Base-by-base conservation (phyloP, 2,888 invertebrate genomes). In the Venusia cambrica region DNA sequence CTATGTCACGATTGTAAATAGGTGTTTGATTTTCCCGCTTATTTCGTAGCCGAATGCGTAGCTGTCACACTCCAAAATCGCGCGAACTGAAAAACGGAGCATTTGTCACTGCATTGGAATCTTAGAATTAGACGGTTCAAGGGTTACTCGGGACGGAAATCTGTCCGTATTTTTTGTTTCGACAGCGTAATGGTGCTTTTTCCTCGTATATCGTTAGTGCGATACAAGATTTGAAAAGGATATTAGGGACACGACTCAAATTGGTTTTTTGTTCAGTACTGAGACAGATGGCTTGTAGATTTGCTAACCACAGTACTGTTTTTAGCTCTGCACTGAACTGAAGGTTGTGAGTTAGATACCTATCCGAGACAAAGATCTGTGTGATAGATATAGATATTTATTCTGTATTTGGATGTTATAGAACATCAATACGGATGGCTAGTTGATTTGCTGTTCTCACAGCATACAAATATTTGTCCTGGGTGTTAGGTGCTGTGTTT, bases 21-120 rank as follows among this genome's bases (percentile, higher is more conserved):
- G n/a, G n/a, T n/a, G n/a, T n/a, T n/a, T n/a, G n/a, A n/a, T n/a
- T n/a, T n/a, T n/a, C n/a, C 28, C 42, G 38, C 46, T 9, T 13
- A 17, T 34, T 47, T 38, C 11, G 1, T 36, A 29, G 61, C 67
- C 56, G n/a, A n/a, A n/a, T n/a, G n/a, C 38, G 4, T 33, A 55
- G 35, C 41, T 48, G 63, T 62, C 57, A 57, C 47, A 37, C 43
- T 48, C 45, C 62, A 51, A 54, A 61, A 57, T 56, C 56, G 56
- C 51, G 63, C 57, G 55, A 56, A 57, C 62, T 60, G 64, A 77
- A 79, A 76, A 78, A 76, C 74, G 73, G 73, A 72, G 80, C 83
- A 83, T 83, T 81, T 83, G 80, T 83, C 83, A 83, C 83, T 80
- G 79, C 81, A 81, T 81, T 55, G 80, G 79, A 81, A 83, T 83